phyloP scores from a whole-genome alignment of 2,797 vertebrate species.

The Enteromius paludinosus region DNA sequence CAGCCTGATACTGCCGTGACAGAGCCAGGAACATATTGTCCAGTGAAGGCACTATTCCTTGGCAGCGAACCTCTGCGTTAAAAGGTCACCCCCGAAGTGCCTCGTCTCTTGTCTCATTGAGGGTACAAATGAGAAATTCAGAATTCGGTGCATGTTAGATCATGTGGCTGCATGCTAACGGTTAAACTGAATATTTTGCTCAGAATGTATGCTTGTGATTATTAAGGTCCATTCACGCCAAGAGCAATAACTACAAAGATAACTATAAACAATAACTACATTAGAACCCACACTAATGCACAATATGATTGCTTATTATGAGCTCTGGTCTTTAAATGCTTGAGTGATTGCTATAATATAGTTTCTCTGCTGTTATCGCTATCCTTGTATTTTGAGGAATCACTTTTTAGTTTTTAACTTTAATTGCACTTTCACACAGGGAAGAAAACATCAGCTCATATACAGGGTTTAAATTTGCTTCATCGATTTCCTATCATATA shows the following conservation, averaged over 20 bases:
- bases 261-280: background rate
- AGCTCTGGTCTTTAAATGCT: background rate
- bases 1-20: conserved; percentile 41
- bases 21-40: conserved; percentile 43
- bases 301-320: background rate
- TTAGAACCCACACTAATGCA: background rate
- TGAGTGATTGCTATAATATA: background rate
- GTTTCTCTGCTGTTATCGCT: background rate
- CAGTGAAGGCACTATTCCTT: conserved; percentile 46
- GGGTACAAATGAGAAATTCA: background rate
- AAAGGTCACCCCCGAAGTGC: conserved; percentile 11
- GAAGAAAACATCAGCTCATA: background rate
- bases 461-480: too few relatives aligned
- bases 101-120: background rate
- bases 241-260: background rate
- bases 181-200: background rate
- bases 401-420: background rate
- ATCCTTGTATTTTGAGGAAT: background rate
- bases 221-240: background rate
- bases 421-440: background rate
- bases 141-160: background rate
- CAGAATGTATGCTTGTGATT: background rate
- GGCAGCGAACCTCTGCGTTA: background rate
- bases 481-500: background rate
- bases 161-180: background rate